Evolutionary conservation across 2,888 invertebrate genomes (phyloP).

Genomic region (Tridacna gigas): DNA sequence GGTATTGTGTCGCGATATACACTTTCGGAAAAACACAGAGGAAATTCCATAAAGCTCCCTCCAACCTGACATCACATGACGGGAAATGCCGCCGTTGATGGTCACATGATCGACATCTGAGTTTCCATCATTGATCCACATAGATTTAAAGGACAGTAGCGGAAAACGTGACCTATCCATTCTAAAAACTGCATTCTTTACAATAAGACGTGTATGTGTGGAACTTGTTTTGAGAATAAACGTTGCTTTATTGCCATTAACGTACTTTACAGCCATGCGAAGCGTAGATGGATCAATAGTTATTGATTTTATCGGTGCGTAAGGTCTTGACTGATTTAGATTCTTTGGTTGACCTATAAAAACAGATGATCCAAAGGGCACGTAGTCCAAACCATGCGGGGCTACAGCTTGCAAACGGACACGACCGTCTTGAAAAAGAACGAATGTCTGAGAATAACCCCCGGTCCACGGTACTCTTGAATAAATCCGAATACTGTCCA

Average conservation of each 20-base stretch:
- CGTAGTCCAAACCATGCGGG: conserved; percentile 67
- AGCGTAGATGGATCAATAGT: conserved; percentile 53
- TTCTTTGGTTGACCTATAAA: conserved; percentile 66
- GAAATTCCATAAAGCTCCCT: conserved; percentile 62
- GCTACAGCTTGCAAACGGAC: conserved; percentile 62
- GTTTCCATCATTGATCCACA: conserved; percentile 73
- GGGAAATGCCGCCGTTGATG: conserved; percentile 62
- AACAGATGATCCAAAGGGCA: conserved; percentile 72
- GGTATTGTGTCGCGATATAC: conserved; percentile 70
- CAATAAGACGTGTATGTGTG: conserved; percentile 51
- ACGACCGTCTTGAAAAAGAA: conserved; percentile 70
- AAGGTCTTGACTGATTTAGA: conserved; percentile 44
- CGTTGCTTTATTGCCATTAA: conserved; percentile 55
- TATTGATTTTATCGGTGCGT: conserved; percentile 58
- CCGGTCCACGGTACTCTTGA: conserved; percentile 66
- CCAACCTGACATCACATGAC: conserved; percentile 65
- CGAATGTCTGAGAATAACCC: conserved; percentile 66
- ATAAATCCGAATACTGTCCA: conserved; percentile 64
- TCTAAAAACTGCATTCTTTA: conserved; percentile 52
- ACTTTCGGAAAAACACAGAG: conserved; percentile 70
- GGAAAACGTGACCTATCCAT: conserved; percentile 51
- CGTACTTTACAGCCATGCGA: conserved; percentile 50
- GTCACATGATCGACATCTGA: conserved; percentile 71
- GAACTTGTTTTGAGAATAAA: conserved; percentile 46
- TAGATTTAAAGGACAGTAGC: conserved; percentile 67